Percentiles rank a stretch among this genome's conserved stretches.
Conservation (phyloP, 2,797 vertebrate genomes). For the Tenualosa thibaudeaui region DNA sequence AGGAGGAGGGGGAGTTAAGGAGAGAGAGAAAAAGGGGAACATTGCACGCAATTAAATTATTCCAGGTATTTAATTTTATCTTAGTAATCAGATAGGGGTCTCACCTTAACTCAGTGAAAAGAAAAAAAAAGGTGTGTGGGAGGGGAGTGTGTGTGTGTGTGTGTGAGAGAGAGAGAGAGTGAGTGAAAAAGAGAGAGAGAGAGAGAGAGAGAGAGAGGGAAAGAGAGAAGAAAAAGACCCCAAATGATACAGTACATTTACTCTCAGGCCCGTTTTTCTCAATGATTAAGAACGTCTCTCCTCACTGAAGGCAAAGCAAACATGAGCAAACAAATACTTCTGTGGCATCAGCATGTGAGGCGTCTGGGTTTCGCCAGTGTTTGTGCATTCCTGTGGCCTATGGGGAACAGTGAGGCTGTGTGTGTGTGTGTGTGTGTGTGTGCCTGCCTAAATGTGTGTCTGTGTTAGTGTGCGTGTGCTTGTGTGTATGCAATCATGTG, state of each 20-base stretch:
- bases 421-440: slow-evolving; percentile 23
- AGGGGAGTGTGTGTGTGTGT: slow-evolving; percentile 2
- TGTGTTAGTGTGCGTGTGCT: not conserved
- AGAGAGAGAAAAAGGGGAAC: not conserved
- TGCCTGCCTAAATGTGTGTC: not conserved
- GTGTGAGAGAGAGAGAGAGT: not conserved
- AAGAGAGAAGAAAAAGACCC: slow-evolving; percentile 4
- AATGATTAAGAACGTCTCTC: slow-evolving; percentile 63
- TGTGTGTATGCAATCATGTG: not conserved
- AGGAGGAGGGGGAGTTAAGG: not conserved
- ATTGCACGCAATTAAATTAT: slow-evolving; percentile 54
- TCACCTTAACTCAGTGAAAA: not conserved
- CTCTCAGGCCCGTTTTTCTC: slow-evolving; percentile 63
- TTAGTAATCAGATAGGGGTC: slow-evolving; percentile 14
- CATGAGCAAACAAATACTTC: slow-evolving; percentile 59
- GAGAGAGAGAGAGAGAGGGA: not conserved
- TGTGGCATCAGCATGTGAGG: slow-evolving; percentile 45
- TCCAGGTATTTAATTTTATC: slow-evolving; percentile 72
- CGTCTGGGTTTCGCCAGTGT: slow-evolving; percentile 52
- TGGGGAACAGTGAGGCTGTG: not conserved
- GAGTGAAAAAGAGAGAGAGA: not conserved
- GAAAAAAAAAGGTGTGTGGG: not conserved
- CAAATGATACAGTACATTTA: slow-evolving; percentile 64
- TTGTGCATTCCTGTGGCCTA: slow-evolving; percentile 46
- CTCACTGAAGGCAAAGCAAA: slow-evolving; percentile 49